Percentiles rank a stretch among this genome's conserved stretches.
These are phyloP conservation scores for Plectropomus leopardus DNA, from an alignment of 2,113 vertebrate genomes.

Conservation along the genomic window DNA sequence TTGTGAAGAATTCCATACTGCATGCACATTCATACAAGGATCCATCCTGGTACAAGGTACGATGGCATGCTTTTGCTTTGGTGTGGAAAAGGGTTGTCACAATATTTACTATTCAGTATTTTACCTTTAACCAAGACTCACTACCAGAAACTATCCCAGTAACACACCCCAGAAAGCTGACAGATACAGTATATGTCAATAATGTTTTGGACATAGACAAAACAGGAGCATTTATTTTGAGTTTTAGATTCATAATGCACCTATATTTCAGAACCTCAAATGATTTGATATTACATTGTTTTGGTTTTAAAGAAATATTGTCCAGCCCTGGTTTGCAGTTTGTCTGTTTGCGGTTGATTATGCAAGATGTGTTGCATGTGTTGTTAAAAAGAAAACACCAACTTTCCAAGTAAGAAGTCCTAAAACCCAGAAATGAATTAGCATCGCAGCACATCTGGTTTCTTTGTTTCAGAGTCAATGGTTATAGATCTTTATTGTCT, in stretches of 20 bases:
- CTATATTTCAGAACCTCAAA: not conserved
- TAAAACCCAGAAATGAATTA: no score
- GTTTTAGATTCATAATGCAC: not conserved
- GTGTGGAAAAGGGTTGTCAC: conserved; percentile 28
- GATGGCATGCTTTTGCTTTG: conserved; percentile 48
- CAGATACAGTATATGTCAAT: not conserved
- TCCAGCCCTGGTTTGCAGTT: conserved; percentile 4
- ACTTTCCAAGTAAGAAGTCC: conserved; percentile 14
- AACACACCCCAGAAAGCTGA: not conserved
- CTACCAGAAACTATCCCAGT: not conserved
- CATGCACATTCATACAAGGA: conserved; percentile 90
- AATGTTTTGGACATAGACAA: not conserved
- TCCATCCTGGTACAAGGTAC: conserved; percentile 89
- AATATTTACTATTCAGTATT: not conserved
- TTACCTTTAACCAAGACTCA: not conserved
- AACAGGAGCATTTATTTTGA: not conserved
- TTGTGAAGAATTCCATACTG: conserved; percentile 92
- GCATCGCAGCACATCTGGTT: no score
- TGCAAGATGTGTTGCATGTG: conserved; percentile 4
- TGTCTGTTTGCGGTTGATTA: conserved; percentile 9
- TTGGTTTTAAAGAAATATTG: not conserved
- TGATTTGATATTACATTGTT: not conserved
- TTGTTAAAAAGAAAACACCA: conserved; percentile 16
- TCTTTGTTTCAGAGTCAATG: no score
- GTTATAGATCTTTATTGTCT: no score